These are phyloP conservation scores for Philopedon plagiatum DNA, from an alignment of 2,888 invertebrate genomes.

Conservation along the genomic window DNA sequence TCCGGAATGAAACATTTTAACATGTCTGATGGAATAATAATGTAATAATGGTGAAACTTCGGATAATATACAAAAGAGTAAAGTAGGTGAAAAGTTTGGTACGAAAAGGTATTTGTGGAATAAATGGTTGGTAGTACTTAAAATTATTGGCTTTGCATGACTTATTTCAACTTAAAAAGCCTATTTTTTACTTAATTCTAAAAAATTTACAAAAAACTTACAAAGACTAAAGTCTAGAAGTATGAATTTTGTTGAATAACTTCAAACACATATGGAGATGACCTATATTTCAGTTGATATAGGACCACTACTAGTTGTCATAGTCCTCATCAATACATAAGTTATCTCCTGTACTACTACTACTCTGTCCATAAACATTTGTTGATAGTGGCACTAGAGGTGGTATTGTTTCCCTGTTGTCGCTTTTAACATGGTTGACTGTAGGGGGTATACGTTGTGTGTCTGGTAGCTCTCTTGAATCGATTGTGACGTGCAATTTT, in stretches of 20 bases:
- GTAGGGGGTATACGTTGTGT: constrained; percentile 56
- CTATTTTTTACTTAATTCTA: too few species aligned
- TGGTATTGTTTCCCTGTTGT: constrained; percentile 57
- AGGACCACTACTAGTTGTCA: constrained; percentile 62
- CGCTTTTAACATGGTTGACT: constrained; percentile 22
- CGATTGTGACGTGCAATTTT: constrained; percentile 58
- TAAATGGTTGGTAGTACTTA: too few species aligned
- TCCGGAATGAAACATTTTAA: not conserved
- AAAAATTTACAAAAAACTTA: not conserved
- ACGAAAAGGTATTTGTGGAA: too few species aligned
- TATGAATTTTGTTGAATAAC: not conserved
- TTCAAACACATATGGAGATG: not conserved
- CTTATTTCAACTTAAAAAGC: too few species aligned
- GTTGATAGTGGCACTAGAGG: constrained; percentile 63
- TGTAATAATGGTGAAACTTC: too few species aligned
- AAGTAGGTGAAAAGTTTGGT: too few species aligned
- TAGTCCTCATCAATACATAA: constrained; percentile 69
- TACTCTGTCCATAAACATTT: constrained; percentile 59
- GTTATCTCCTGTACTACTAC: constrained; percentile 62
- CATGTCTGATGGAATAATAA: too few species aligned
- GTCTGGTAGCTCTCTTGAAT: constrained; percentile 56
- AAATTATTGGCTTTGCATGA: too few species aligned
- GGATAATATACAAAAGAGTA: too few species aligned
- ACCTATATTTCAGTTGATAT: not conserved
- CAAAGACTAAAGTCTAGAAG: not conserved